Conservation (phyloP, 1,140 invertebrate species). For the Heliothis subflexa region DNA sequence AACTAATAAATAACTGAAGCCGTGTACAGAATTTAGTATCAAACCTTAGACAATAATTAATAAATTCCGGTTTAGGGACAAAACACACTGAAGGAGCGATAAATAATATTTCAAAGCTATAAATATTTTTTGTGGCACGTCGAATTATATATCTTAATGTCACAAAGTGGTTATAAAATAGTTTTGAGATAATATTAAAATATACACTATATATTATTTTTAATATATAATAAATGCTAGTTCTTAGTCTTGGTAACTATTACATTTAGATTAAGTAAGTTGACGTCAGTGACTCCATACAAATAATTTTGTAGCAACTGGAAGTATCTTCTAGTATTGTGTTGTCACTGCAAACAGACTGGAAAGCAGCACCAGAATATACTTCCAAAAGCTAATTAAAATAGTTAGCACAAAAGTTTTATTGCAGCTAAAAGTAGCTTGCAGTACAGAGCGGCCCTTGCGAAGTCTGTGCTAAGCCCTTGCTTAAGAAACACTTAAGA, state of each 20-base stretch:
- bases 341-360: not conserved
- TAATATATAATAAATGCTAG: too few species aligned
- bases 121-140: too few species aligned
- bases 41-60: conserved; percentile 32
- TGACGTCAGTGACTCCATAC: too few species aligned
- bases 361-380: not conserved
- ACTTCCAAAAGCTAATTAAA: not conserved
- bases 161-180: too few species aligned
- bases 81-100: not conserved
- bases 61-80: conserved; percentile 19
- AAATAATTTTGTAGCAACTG: too few species aligned
- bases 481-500: conserved; percentile 24
- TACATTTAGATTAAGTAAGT: too few species aligned
- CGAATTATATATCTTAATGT: too few species aligned
- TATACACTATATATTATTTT: too few species aligned
- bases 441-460: not conserved
- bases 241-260: too few species aligned
- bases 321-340: too few species aligned
- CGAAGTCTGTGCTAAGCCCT: conserved; percentile 8
- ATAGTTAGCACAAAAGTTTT: not conserved
- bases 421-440: not conserved
- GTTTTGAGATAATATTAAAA: too few species aligned
- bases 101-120: not conserved
- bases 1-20: conserved; percentile 41
- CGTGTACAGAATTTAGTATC: conserved; percentile 24